Base-by-base conservation (phyloP, 2,888 invertebrate genomes). In the Piscicola geometra region DNA sequence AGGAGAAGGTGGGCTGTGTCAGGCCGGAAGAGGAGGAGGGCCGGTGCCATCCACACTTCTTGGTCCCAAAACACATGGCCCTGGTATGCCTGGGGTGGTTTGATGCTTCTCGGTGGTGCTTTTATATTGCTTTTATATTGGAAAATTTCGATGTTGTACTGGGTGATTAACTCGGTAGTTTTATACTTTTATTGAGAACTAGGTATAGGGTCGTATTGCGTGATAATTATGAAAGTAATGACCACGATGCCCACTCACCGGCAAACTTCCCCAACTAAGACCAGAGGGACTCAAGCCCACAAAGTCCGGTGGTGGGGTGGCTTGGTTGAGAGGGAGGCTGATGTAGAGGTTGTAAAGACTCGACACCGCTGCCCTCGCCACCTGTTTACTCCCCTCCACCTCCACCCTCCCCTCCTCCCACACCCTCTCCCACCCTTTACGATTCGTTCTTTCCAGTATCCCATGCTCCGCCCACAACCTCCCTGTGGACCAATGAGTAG, bases 1-100 rank as follows among this genome's bases (percentile, higher is more conserved):
- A 84, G 79, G 15, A 85, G 76, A 0, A 81, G 77, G 71, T 80
- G 80, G 2, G 82, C 84, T 0, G 83, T 77, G 69, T 82, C 80
- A 0, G 81, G 76, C 71, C 83, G 81, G 30, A 85, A 77, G 47
- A 83, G 56, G 2, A 82, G 78, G 0, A 86, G 78, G 0, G 83
- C 77, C 1, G 85, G 85, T 74, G 80, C 84, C 85, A 85, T 85
- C 85, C 85, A 86, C 1, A 82, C 84, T 76, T 85, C 85, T 78
- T 84, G 83, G 77, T 86, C 85, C 85, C 85, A 85, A 77, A 85
- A 85, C 69, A 85, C 82, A 76, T 85, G 85, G 21, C 85, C 85
- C 71, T 78, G 76, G 76, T 85, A 85, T 75, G 83, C 83, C 83
- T 83, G 64, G 36, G 78, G 50, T 41, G n/a, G 0, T 9, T 25